These are phyloP conservation scores for Drosophila eugracilis DNA, from an alignment of 1,140 invertebrate species.

Conservation along the genomic window DNA sequence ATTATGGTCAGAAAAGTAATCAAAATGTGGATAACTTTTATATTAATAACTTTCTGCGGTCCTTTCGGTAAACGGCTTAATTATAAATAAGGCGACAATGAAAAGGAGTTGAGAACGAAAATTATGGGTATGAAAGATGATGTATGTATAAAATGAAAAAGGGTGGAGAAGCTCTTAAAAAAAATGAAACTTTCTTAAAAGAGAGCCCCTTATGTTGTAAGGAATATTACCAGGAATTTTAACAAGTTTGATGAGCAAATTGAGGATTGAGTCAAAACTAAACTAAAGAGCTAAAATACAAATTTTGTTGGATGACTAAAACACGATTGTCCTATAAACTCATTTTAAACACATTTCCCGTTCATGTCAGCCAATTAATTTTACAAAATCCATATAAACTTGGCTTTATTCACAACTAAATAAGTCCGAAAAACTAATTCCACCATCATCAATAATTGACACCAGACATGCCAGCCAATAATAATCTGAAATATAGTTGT, in stretches of 20 bases:
- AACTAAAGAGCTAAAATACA: too few species aligned
- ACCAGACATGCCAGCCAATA: conserved; percentile 27
- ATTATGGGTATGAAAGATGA: not conserved
- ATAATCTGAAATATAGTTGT: conserved; percentile 13
- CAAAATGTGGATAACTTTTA: conserved; percentile 43
- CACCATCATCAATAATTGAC: conserved; percentile 32
- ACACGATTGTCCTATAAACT: too few species aligned
- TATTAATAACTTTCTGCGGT: not conserved
- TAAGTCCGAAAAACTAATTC: not conserved
- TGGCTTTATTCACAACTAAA: not conserved
- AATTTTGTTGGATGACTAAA: too few species aligned
- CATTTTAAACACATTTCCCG: not conserved
- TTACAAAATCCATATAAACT: not conserved
- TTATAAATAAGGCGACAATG: conserved; percentile 71
- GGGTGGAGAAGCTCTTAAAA: conserved; percentile 22
- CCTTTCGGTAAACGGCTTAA: conserved; percentile 62
- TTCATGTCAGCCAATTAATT: not conserved
- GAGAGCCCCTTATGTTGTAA: too few species aligned
- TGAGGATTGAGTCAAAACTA: too few species aligned
- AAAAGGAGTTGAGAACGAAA: conserved; percentile 30
- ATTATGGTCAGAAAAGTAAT: conserved; percentile 58
- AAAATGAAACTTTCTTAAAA: too few species aligned
- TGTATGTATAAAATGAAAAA: not conserved
- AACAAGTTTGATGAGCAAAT: not conserved
- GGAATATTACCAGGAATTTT: too few species aligned